These are phyloP conservation scores for Hypothenemus hampei DNA, from an alignment of 1,140 invertebrate species.

Conservation along the genomic window DNA sequence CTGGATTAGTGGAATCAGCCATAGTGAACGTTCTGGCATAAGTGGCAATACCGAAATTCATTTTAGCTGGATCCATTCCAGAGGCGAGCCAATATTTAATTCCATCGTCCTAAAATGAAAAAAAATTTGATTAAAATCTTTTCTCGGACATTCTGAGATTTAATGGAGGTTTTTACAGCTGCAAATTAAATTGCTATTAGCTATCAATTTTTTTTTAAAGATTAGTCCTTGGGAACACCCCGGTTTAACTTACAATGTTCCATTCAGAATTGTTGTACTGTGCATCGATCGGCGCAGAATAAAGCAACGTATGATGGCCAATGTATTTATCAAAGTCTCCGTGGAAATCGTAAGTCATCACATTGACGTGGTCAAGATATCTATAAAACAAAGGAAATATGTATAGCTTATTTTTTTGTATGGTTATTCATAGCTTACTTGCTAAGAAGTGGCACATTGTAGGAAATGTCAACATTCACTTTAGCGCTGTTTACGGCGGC, in stretches of 20 bases:
- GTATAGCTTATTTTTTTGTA: neutral
- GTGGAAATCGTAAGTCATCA: constrained; percentile 67
- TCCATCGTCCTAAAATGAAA: constrained; percentile 24
- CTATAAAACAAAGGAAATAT: constrained; percentile 30
- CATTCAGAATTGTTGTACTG: constrained; percentile 31
- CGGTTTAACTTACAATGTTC: constrained; percentile 45
- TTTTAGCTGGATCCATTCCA: constrained; percentile 52
- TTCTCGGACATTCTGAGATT: neutral
- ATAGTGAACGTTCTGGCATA: constrained; percentile 64
- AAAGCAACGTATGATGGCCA: constrained; percentile 56
- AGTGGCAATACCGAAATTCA: constrained; percentile 60
- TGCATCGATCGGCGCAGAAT: constrained; percentile 44
- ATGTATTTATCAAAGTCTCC: constrained; percentile 57
- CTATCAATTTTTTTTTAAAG: neutral
- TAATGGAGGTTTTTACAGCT: neutral
- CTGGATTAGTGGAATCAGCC: constrained; percentile 45
- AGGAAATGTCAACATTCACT: constrained; percentile 61
- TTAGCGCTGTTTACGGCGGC: constrained; percentile 29
- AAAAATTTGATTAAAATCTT: neutral
- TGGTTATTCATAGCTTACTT: constrained; percentile 21
- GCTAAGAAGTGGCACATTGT: constrained; percentile 78
- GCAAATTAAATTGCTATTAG: neutral
- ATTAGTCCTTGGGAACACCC: neutral
- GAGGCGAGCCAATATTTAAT: constrained; percentile 41
- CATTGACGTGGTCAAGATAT: constrained; percentile 59